phyloP scores from a whole-genome alignment of 2,888 invertebrate genomes.

The Serripes groenlandicus region DNA sequence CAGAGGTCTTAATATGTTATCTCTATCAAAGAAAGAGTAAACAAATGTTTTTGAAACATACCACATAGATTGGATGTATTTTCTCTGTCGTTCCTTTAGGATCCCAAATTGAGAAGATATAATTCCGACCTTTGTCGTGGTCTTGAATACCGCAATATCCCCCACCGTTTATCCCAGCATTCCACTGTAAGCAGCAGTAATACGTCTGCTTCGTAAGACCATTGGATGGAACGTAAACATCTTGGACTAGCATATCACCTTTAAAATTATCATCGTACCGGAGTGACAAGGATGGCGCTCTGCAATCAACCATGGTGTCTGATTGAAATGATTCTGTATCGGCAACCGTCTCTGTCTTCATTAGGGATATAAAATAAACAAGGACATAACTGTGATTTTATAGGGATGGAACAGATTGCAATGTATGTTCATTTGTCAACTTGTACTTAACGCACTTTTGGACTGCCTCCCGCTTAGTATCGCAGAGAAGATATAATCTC shows the following conservation, averaged over 20 bases:
- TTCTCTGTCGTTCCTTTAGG: conserved; percentile 50
- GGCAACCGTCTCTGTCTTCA: conserved; percentile 22
- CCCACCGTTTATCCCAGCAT: conserved; percentile 70
- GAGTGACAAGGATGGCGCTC: conserved; percentile 71
- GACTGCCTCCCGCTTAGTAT: no score
- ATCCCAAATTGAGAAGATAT: conserved; percentile 75
- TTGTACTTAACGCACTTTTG: no score
- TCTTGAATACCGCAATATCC: conserved; percentile 77
- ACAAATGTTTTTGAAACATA: no score
- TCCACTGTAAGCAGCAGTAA: conserved; percentile 75
- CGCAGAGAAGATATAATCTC: no score
- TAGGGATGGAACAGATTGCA: no score
- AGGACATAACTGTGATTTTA: no score
- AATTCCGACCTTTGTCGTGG: conserved; percentile 68
- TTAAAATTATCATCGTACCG: conserved; percentile 64
- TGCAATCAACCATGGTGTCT: conserved; percentile 37
- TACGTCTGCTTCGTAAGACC: conserved; percentile 70
- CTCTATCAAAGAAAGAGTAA: no score
- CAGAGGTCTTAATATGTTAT: no score
- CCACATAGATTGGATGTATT: conserved; percentile 56
- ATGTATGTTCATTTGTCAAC: no score
- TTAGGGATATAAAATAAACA: background rate
- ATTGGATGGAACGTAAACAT: conserved; percentile 68
- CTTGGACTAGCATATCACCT: conserved; percentile 73
- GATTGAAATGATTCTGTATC: conserved; percentile 10